Percentiles rank a stretch among this genome's conserved stretches.
phyloP scores from a whole-genome alignment of 2,888 invertebrate species.

The Carcina quercana region DNA sequence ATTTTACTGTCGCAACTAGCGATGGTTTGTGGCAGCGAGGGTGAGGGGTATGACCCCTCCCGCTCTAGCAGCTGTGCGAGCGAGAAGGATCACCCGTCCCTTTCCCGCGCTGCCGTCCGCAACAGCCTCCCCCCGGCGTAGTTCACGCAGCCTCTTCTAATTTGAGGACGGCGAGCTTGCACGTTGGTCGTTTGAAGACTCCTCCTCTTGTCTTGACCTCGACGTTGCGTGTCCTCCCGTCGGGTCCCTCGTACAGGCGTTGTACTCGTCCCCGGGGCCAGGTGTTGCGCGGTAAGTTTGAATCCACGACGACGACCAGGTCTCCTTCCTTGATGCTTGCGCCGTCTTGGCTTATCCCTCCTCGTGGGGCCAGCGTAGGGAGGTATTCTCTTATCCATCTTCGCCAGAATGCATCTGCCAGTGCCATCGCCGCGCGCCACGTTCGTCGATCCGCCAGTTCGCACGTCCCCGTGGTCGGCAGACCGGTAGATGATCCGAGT shows the following conservation, averaged over 20 bases:
- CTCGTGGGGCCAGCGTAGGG: conserved; percentile 10
- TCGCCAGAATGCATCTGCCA: conserved; percentile 22
- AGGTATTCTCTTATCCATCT: conserved; percentile 21
- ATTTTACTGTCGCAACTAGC: no score
- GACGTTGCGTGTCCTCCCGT: not conserved
- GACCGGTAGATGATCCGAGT: conserved; percentile 16
- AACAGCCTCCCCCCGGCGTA: no score
- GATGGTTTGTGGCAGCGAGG: no score
- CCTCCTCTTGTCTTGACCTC: not conserved
- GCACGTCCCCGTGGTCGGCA: conserved; percentile 13
- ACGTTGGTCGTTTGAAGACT: not conserved
- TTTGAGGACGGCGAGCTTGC: not conserved
- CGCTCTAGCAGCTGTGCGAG: no score
- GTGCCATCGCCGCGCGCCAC: conserved; percentile 18
- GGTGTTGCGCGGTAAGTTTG: no score
- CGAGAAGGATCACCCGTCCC: no score
- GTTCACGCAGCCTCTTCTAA: no score
- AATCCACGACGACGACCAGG: conserved; percentile 4
- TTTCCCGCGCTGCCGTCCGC: no score
- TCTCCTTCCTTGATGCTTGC: conserved; percentile 6
- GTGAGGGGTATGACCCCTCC: no score
- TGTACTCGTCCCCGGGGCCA: not conserved
- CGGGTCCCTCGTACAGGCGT: not conserved
- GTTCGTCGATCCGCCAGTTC: conserved; percentile 20
- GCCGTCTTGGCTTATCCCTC: conserved; percentile 5